A percentile compares a stretch with the other conserved stretches of the same genome.
These are phyloP conservation scores for Pseudachorutes palmiensis DNA, from an alignment of 1,140 invertebrate genomes.

Conservation along the genomic window DNA sequence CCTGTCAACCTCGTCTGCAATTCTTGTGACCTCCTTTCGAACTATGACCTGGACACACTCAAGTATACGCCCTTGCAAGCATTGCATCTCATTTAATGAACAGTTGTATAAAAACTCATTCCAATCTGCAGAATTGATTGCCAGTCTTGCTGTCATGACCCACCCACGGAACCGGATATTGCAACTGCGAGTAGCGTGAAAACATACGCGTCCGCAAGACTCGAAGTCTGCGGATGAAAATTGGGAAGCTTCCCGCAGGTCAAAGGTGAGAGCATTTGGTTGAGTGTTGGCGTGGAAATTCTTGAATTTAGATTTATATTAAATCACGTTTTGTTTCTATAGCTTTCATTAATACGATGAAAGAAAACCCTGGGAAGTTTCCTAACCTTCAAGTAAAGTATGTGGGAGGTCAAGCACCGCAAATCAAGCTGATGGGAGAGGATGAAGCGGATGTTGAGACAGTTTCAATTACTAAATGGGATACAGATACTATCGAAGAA, in stretches of 20 bases:
- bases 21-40: constrained; percentile 47
- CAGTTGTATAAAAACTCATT: constrained; percentile 24
- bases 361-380: constrained; percentile 47
- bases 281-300: background rate
- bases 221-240: constrained; percentile 44
- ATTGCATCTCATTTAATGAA: background rate
- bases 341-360: constrained; percentile 53
- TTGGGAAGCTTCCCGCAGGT: constrained; percentile 42
- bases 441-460: constrained; percentile 40
- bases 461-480: constrained; percentile 53
- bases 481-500: constrained; percentile 52
- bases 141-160: constrained; percentile 1
- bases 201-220: constrained; percentile 40
- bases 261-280: constrained; percentile 36
- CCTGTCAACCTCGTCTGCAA: constrained; percentile 45
- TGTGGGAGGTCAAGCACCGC: constrained; percentile 30
- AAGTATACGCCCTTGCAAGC: constrained; percentile 31
- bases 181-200: constrained; percentile 24
- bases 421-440: constrained; percentile 26
- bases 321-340: constrained; percentile 17
- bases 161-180: constrained; percentile 19
- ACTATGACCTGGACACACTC: constrained; percentile 44
- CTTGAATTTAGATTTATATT: background rate
- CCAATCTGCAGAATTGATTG: constrained; percentile 14
- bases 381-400: constrained; percentile 46